Conservation (phyloP, 53 echinoderm and acorn worm genomes). For the Holothuria leucospilota region DNA sequence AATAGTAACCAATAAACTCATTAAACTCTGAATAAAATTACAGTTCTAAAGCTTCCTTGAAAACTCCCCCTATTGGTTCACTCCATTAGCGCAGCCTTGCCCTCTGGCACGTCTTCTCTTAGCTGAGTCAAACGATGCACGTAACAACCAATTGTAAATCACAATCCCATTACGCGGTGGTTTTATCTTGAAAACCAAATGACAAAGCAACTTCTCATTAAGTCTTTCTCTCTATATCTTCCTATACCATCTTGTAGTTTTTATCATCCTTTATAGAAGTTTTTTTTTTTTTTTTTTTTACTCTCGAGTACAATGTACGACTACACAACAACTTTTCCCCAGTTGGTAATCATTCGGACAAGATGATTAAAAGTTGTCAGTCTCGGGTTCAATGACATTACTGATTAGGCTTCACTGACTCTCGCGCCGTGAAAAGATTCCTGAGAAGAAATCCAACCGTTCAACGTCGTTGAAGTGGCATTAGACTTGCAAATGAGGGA, state of each 20-base stretch:
- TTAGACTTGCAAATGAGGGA: conserved; percentile 46
- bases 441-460: conserved; percentile 28
- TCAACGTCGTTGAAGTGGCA: conserved; percentile 37
- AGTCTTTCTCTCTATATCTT: conserved; percentile 5
- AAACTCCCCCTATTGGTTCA: too few species aligned
- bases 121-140: too few species aligned
- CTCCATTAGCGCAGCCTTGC: too few species aligned
- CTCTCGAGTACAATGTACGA: background rate
- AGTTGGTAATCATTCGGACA: conserved; percentile 30
- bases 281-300: background rate
- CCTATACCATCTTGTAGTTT: background rate
- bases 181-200: conserved; percentile 11
- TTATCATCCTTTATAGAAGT: too few species aligned
- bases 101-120: too few species aligned
- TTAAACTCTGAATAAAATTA: too few species aligned
- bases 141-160: conserved; percentile 16
- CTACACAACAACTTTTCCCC: conserved; percentile 33
- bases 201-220: conserved; percentile 29
- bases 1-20: too few species aligned
- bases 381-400: conserved; percentile 45
- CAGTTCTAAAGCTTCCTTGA: too few species aligned
- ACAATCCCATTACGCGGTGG: conserved; percentile 5
- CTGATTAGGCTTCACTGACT: conserved; percentile 30
- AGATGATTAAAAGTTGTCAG: conserved; percentile 43
- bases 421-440: conserved; percentile 38